Conservation (phyloP, 2,888 invertebrate genomes). For the Parnassius apollo region DNA sequence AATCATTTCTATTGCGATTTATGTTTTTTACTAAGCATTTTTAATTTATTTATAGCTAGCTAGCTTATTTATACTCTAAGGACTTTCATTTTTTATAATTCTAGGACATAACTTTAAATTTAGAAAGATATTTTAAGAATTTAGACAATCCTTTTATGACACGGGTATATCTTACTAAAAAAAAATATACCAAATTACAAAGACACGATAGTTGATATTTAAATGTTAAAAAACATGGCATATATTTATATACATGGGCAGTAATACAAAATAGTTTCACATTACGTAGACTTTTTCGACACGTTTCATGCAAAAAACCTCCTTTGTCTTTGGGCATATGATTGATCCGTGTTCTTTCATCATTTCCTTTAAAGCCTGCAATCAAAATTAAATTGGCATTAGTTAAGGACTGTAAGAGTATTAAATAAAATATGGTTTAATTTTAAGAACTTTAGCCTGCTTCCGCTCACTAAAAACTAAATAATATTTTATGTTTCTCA, state of each 20-base stretch:
- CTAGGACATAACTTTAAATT: too few relatives aligned
- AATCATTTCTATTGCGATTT: too few relatives aligned
- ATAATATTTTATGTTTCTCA: too few relatives aligned
- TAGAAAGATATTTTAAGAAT: too few relatives aligned
- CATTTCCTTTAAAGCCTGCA: conserved; percentile 93
- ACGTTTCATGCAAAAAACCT: conserved; percentile 93
- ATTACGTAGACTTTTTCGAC: conserved; percentile 98
- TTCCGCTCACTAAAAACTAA: too few relatives aligned
- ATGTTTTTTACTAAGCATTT: too few relatives aligned
- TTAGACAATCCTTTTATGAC: too few relatives aligned
- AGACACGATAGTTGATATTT: conserved; percentile 1
- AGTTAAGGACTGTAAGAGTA: not conserved
- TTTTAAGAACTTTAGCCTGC: too few relatives aligned
- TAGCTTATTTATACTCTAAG: too few relatives aligned
- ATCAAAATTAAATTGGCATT: not conserved
- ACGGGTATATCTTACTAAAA: not conserved
- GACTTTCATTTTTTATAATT: too few relatives aligned
- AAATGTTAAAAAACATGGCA: conserved; percentile 21
- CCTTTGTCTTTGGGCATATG: conserved; percentile 96
- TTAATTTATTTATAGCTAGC: too few relatives aligned
- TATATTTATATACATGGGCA: not conserved
- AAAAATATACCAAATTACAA: not conserved
- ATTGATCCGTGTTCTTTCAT: conserved; percentile 96
- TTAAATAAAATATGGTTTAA: too few relatives aligned
- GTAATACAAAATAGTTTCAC: conserved; percentile 69